These are phyloP conservation scores for Petrocephalus microphthalmus DNA, from an alignment of 2,113 vertebrate species.

Conservation along the genomic window DNA sequence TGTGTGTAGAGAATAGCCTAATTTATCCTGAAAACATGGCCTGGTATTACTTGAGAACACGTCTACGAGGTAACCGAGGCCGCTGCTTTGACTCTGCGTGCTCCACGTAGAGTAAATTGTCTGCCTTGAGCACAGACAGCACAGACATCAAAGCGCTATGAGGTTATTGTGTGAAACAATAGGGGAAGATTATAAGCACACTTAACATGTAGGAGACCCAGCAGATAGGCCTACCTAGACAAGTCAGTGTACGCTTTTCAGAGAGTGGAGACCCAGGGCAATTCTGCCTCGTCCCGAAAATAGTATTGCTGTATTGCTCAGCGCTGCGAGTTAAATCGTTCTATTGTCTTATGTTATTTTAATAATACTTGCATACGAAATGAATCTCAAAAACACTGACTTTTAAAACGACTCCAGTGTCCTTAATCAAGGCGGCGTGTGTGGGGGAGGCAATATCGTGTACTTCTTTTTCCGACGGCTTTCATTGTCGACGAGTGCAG, in stretches of 20 bases:
- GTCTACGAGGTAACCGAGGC: neutral
- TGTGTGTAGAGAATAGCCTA: neutral
- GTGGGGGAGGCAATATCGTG: neutral
- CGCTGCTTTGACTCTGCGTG: neutral
- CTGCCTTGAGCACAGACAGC: neutral
- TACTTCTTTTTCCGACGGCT: conserved; percentile 2
- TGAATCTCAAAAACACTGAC: neutral
- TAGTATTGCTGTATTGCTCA: neutral
- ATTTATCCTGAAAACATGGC: neutral
- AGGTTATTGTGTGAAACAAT: conserved; percentile 19
- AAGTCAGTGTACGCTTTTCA: neutral
- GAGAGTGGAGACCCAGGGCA: neutral
- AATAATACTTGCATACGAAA: neutral
- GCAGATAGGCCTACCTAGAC: neutral
- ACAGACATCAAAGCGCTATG: conserved; percentile 7
- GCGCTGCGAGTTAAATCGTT: neutral
- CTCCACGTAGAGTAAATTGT: neutral
- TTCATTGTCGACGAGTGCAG: conserved; percentile 15
- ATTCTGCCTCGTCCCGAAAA: neutral
- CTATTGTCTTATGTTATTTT: neutral
- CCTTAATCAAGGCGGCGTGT: neutral
- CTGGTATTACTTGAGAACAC: neutral
- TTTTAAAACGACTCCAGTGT: neutral
- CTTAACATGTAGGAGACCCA: neutral
- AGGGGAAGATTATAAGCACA: conserved; percentile 14